Percentiles rank a stretch among this genome's conserved stretches.
These are phyloP conservation scores for Diachrysia chrysitis DNA, from an alignment of 2,888 invertebrate species.

Conservation along the genomic window DNA sequence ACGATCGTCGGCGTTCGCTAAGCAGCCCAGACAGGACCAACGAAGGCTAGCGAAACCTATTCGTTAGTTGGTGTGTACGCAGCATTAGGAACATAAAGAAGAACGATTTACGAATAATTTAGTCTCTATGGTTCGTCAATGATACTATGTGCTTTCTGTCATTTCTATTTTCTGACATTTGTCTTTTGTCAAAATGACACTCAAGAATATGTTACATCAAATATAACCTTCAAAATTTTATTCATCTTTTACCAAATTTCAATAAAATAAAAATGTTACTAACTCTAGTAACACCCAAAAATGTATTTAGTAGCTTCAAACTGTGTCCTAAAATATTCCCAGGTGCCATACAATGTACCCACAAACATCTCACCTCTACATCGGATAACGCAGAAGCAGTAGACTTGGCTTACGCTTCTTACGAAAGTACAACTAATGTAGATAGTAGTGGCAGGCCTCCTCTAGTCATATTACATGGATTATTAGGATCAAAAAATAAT, in stretches of 20 bases:
- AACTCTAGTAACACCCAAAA: constrained; percentile 64
- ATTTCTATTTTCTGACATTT: not conserved
- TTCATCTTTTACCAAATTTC: constrained; percentile 22
- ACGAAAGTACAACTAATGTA: constrained; percentile 86
- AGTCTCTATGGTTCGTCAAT: not conserved
- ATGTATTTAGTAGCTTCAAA: constrained; percentile 57
- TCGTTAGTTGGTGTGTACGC: too few relatives aligned
- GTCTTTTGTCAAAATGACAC: constrained; percentile 39
- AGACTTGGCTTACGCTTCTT: constrained; percentile 91
- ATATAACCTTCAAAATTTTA: constrained; percentile 61
- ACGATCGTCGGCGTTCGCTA: too few relatives aligned
- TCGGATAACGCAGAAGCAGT: constrained; percentile 86
- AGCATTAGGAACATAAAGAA: too few relatives aligned
- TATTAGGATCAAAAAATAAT: constrained; percentile 97
- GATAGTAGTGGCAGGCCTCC: constrained; percentile 84
- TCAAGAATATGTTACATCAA: constrained; percentile 45
- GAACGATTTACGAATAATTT: too few relatives aligned
- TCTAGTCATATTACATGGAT: constrained; percentile 96
- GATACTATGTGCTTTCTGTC: not conserved
- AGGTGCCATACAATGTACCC: constrained; percentile 49
- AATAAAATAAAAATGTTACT: constrained; percentile 71
- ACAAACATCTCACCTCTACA: constrained; percentile 65
- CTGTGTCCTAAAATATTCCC: constrained; percentile 60
- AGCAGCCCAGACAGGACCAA: too few relatives aligned
- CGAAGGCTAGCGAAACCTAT: too few relatives aligned